Conservation (phyloP, 1,140 invertebrate species). For the Sminthurides bifidus region DNA sequence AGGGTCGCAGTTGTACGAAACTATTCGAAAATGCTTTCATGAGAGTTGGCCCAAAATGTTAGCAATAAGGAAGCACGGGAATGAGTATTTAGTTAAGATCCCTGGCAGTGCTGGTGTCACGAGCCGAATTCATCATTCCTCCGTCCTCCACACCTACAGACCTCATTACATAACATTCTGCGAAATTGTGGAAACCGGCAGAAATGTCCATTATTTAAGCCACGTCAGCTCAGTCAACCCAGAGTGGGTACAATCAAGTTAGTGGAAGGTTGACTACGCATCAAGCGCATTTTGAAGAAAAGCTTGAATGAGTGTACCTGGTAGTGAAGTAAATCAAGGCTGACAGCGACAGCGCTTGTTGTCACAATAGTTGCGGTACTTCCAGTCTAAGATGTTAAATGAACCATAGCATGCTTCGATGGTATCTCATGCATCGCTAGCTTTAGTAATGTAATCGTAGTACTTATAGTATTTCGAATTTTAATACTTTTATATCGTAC, state of each 20-base stretch:
- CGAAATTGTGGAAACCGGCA: conserved; percentile 57
- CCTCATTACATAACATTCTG: conserved; percentile 73
- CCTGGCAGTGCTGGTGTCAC: background rate
- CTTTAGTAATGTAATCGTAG: too few species aligned
- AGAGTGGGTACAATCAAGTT: conserved; percentile 3
- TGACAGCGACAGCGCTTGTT: too few species aligned
- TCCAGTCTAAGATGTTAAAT: too few species aligned
- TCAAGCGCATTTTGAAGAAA: too few species aligned
- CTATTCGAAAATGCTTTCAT: conserved; percentile 47
- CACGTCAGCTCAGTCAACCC: background rate
- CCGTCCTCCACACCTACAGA: conserved; percentile 57
- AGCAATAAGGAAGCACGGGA: background rate
- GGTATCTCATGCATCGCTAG: too few species aligned
- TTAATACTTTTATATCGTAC: too few species aligned
- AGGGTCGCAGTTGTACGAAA: conserved; percentile 60
- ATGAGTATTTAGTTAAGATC: conserved; percentile 1
- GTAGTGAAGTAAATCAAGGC: too few species aligned
- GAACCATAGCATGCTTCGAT: too few species aligned
- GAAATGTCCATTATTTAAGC: background rate
- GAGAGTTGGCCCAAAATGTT: conserved; percentile 4
- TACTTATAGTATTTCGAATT: too few species aligned
- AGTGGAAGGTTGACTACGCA: too few species aligned
- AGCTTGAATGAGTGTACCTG: too few species aligned
- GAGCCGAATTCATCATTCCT: conserved; percentile 72
- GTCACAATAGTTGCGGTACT: too few species aligned